Conservation (phyloP, 2,888 invertebrate species). For the Steinernema hermaphroditum region DNA sequence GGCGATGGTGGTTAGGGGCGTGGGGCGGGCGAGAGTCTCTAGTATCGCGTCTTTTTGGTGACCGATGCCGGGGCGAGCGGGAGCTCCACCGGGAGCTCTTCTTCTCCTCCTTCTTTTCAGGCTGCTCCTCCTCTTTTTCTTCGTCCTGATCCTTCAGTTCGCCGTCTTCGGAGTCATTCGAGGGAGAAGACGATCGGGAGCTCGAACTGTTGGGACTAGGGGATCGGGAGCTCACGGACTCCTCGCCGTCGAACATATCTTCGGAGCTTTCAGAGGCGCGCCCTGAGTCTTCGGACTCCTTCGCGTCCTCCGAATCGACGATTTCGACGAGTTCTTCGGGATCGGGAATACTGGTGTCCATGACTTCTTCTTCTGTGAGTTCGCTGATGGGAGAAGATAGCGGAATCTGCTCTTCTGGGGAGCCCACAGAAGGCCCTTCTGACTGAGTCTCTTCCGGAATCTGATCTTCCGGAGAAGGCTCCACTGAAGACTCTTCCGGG, state of each 20-base stretch:
- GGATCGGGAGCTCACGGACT: neutral
- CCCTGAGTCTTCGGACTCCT: neutral
- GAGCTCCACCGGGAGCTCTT: neutral
- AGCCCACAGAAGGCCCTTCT: neutral
- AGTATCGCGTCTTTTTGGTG: neutral
- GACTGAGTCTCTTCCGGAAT: neutral
- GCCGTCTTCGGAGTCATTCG: neutral
- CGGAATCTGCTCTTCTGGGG: neutral
- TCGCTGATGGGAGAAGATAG: no score
- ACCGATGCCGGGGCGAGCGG: no score
- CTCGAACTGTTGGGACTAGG: neutral
- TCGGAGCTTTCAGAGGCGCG: neutral
- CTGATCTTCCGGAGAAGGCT: neutral
- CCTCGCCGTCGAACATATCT: neutral
- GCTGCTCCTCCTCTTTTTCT: neutral
- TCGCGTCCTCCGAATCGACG: neutral
- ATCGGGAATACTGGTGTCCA: neutral
- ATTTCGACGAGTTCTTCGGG: neutral
- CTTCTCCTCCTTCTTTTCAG: neutral
- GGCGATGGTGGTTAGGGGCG: neutral
- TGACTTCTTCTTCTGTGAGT: neutral
- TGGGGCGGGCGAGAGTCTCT: neutral
- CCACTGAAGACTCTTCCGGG: neutral
- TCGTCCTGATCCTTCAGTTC: no score
- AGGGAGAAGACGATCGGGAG: neutral